phyloP scores from a whole-genome alignment of 2,797 vertebrate genomes.

The Lophotriccus pileatus region DNA sequence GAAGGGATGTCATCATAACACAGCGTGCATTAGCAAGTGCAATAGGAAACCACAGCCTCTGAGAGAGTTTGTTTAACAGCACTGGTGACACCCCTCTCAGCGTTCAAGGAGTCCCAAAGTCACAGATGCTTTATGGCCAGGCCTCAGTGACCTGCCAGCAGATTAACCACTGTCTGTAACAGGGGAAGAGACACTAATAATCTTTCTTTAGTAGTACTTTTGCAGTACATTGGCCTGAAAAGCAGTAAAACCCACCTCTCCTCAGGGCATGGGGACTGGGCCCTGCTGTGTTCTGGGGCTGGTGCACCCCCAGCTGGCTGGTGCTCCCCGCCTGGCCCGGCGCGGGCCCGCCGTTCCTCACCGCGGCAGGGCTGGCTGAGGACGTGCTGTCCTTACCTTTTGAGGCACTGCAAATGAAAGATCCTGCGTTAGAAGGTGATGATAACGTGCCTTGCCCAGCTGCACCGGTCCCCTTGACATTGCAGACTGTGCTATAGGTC shows the following conservation, averaged over 20 bases:
- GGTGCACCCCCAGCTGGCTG: conserved; percentile 75
- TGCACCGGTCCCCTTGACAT: fast-evolving
- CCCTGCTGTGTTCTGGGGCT: conserved; percentile 78
- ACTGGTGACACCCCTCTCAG: neutral
- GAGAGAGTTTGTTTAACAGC: neutral
- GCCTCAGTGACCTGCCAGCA: neutral
- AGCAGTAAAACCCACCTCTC: conserved; percentile 77
- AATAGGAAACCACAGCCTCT: neutral
- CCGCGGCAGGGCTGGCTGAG: conserved; percentile 71
- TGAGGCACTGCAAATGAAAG: conserved; percentile 70
- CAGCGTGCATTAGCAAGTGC: neutral
- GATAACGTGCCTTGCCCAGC: fast-evolving
- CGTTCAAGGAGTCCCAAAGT: neutral
- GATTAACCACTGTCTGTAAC: neutral
- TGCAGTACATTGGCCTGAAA: neutral
- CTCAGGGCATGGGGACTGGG: conserved; percentile 90
- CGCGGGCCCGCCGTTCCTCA: conserved; percentile 79
- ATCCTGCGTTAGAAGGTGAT: conserved; percentile 8
- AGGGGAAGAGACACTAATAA: neutral
- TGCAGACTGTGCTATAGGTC: neutral
- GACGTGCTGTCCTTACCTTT: conserved; percentile 81
- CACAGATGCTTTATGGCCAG: neutral
- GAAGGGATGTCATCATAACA: neutral
- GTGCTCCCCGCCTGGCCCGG: conserved; percentile 47
- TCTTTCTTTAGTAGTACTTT: neutral